These are phyloP conservation scores for Eulithis prunata DNA, from an alignment of 2,888 invertebrate species.

Conservation along the genomic window DNA sequence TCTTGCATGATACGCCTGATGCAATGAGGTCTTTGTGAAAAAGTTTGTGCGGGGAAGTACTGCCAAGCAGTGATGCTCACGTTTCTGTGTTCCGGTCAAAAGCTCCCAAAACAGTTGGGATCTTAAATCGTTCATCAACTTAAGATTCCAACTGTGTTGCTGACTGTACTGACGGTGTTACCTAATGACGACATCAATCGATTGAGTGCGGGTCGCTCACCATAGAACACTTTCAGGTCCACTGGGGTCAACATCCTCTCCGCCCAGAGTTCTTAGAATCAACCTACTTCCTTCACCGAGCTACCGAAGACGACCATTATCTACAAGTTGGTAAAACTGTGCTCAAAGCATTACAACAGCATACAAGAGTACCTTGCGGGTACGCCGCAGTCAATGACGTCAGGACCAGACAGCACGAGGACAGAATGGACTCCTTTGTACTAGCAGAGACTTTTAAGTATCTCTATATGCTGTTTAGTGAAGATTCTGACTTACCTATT, in stretches of 20 bases:
- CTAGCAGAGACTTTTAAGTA: slow-evolving; percentile 99
- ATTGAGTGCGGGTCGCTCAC: neutral
- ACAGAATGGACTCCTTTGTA: slow-evolving; percentile 99
- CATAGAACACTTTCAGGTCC: slow-evolving; percentile 85
- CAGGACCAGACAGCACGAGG: slow-evolving; percentile 94
- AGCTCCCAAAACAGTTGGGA: too few relatives aligned
- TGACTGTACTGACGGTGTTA: too few relatives aligned
- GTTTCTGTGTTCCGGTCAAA: too few relatives aligned
- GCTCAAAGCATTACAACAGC: slow-evolving; percentile 93
- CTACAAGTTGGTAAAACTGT: slow-evolving; percentile 95
- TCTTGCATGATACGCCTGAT: too few relatives aligned
- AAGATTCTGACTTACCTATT: slow-evolving; percentile 92
- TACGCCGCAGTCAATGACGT: slow-evolving; percentile 99
- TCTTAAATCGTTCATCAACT: too few relatives aligned
- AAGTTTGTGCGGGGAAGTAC: too few relatives aligned
- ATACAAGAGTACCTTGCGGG: slow-evolving; percentile 97
- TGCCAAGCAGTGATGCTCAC: too few relatives aligned
- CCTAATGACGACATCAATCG: neutral
- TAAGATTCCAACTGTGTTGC: too few relatives aligned
- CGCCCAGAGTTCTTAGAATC: slow-evolving; percentile 99
- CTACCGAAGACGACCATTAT: slow-evolving; percentile 98
- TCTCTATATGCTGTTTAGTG: slow-evolving; percentile 95
- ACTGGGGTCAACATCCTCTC: slow-evolving; percentile 99
- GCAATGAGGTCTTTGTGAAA: too few relatives aligned
- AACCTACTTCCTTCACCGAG: slow-evolving; percentile 97